Conservation (phyloP, 2,113 vertebrate species). For the Ptilonorhynchus violaceus region DNA sequence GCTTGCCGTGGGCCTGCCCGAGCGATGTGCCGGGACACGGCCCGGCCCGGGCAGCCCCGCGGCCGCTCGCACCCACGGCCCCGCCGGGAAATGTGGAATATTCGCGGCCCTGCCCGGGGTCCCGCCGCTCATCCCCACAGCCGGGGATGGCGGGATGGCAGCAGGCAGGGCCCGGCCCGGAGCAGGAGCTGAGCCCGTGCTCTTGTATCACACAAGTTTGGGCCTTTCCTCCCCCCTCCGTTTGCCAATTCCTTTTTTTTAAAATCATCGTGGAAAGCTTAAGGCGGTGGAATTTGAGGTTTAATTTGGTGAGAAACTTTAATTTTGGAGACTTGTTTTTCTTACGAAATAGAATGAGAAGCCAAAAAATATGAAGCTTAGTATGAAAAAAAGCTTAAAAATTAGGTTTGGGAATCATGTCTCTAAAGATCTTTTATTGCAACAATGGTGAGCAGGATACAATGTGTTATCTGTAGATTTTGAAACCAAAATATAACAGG, state of each 20-base stretch:
- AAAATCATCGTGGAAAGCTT: neutral
- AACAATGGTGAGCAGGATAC: neutral
- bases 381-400: neutral
- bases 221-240: neutral
- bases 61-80: neutral
- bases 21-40: neutral
- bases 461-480: slow-evolving; percentile 4
- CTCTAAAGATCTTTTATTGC: neutral
- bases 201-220: neutral
- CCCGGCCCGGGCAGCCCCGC: neutral
- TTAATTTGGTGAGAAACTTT: slow-evolving; percentile 10
- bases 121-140: fast-evolving
- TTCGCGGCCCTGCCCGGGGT: neutral
- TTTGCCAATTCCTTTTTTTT: neutral
- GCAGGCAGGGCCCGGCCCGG: neutral
- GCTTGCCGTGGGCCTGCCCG: neutral
- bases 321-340: neutral
- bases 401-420: neutral
- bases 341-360: neutral
- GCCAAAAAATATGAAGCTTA: neutral
- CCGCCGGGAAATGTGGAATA: too few species aligned
- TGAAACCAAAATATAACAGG: neutral
- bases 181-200: neutral
- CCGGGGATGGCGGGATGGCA: too few species aligned
- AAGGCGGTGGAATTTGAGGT: neutral